Base-by-base conservation (phyloP, 2,113 vertebrate species). In the Monopterus albus region DNA sequence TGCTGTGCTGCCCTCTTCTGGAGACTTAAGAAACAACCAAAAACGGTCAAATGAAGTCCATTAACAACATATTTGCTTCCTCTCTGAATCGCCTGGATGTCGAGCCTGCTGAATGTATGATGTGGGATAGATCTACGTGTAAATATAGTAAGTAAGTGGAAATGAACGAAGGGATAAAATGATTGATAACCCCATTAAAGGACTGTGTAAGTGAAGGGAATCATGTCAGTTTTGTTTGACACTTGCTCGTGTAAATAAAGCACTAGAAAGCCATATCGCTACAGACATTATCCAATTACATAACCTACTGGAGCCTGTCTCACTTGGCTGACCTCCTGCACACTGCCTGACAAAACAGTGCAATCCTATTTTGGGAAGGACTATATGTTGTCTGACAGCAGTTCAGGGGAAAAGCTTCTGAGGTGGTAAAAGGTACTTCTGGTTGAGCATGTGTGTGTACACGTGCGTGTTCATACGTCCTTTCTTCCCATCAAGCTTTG, bases 1-100 rank as follows among this genome's bases (percentile, higher is more conserved):
- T 75, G 81, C 82, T 88, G 49, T 87, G 90, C 90, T 92, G 92
- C 93, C 91, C 93, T 92, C 93, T 90, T 29, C 72, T 91, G 91
- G 84, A 62, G 21, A 28, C 6, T 10, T 51, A 10, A 38, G 5
- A 29, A 78, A 73, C 33, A 17, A 26, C 33, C 23, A 14, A 1
- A 20, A 1, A 14, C 10, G 7, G 29, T 12, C 25, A 59, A 28
- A 40, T 10, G 14, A 69, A 73, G 13, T 14, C 15, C 31, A 20
- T 38, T 46, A 26, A 8, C 40, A 10, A 28, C 13, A 15, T 1
- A 4, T 25, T 26, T 26, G 7, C 20, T 18, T 26, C 40, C 17
- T 45, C 1, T 36, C 13, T 57, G 9, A 45, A 33, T 6, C 43
- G 23, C 38, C 38, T 36, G 8, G 6, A 17, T 57, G 56, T 62